Evolutionary conservation across 2,113 vertebrate species (phyloP), one percentile per base, ranked within the genome.

Genomic region (Paraplagusia blochii): DNA sequence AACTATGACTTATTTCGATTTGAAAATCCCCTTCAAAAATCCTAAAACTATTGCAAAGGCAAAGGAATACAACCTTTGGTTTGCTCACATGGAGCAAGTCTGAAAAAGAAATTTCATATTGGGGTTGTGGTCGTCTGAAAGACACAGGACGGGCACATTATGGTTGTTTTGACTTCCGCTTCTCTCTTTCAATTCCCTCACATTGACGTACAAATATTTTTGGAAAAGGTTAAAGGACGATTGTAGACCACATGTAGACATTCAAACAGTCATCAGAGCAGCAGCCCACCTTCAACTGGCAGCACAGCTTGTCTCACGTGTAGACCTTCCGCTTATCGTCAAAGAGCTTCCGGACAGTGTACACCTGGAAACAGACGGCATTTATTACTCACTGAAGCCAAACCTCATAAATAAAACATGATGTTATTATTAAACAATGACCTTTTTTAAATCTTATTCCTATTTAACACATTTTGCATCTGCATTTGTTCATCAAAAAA

Each of bases 311-410:
- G 7, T 46, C 63, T 80, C 92, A 95, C 40, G 93, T 93, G 71
- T 73, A 87, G 53, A 93, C 83, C 6, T 81, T 88, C 42, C 90
- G 81, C 85, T 90, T 93, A 57, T 93, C 93, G 0, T 94, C 91
- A 46, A 95, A 95, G 65, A 95, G 91, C 83, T 90, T 92, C 64
- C 93, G 93, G 33, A 95, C 85, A 0, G 92, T 92, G 88, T 91
- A 95, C 35, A 95, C 93, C 85, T 88, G 67, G 10, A 33, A 35
- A 17, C 6, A 35, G 44, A 58, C 22, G 6, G 22, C 22, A 29
- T 29, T 29, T 6, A 29, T 29, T 29, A 29, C 22, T 2, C 22
- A 29, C 22, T 29, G 22, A 29, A 6, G 22, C 22, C 6, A 2
- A 29, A 6, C 22, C 3, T 29, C 6, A n/a, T n/a, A n/a, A n/a